phyloP scores from a whole-genome alignment of 1,140 invertebrate species.

The Panagrolaimus sp. region DNA sequence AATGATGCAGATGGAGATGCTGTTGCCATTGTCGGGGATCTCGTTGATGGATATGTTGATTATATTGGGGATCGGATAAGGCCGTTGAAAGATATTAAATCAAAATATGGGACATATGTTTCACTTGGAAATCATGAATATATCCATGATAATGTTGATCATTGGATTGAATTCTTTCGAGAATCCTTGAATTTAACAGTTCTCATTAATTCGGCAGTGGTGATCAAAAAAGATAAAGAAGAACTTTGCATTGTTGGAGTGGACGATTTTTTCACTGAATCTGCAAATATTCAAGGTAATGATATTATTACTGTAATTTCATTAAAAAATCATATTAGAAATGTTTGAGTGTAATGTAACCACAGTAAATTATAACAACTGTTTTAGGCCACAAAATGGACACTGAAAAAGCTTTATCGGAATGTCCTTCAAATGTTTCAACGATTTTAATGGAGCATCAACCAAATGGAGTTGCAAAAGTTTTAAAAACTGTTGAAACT shows the following conservation, averaged over 20 bases:
- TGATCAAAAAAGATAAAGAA: slow-evolving; percentile 13
- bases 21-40: slow-evolving; percentile 40
- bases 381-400: slow-evolving; percentile 39
- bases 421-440: slow-evolving; percentile 28
- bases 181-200: slow-evolving; percentile 33
- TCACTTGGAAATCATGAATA: slow-evolving; percentile 37
- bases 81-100: slow-evolving; percentile 33
- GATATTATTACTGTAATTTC: no score
- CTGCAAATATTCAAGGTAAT: slow-evolving; percentile 20
- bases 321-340: no score
- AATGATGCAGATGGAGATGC: slow-evolving; percentile 36
- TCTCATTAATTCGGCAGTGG: slow-evolving; percentile 25
- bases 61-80: slow-evolving; percentile 24
- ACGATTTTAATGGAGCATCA: slow-evolving; percentile 41
- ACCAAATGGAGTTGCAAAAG: slow-evolving; percentile 40
- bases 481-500: slow-evolving; percentile 26
- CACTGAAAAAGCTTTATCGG: slow-evolving; percentile 30
- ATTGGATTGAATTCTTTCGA: slow-evolving; percentile 42
- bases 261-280: slow-evolving; percentile 34
- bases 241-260: slow-evolving; percentile 37
- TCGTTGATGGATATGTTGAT: slow-evolving; percentile 41
- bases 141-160: slow-evolving; percentile 32
- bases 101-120: slow-evolving; percentile 43
- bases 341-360: no score
- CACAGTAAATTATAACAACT: no score